A percentile compares a stretch with the other conserved stretches of the same genome.
These are phyloP conservation scores for Tachysurus fulvidraco DNA, from an alignment of 2,113 vertebrate species.

Conservation along the genomic window DNA sequence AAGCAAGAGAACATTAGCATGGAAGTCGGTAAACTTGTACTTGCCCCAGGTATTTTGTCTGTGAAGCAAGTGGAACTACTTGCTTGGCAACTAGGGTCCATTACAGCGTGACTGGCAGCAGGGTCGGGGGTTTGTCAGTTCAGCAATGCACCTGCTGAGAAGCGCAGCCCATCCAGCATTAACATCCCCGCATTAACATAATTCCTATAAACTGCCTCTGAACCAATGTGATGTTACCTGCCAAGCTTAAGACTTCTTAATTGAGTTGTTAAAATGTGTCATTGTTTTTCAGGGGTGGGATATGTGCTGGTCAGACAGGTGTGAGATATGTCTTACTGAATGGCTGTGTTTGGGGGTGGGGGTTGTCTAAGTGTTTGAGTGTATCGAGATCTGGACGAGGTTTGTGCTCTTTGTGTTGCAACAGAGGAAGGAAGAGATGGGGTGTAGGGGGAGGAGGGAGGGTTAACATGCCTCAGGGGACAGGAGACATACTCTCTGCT, in stretches of 20 bases:
- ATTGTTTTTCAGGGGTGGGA: slow-evolving; percentile 43
- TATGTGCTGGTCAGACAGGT: slow-evolving; percentile 28
- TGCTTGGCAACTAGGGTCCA: neutral
- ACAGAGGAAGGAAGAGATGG: neutral
- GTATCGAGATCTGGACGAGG: slow-evolving; percentile 16
- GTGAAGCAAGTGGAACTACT: slow-evolving; percentile 1
- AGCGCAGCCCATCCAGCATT: slow-evolving; percentile 72
- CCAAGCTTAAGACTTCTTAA: slow-evolving; percentile 84
- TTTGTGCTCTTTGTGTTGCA: slow-evolving; percentile 30
- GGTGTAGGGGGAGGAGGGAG: neutral
- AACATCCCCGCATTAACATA: slow-evolving; percentile 68
- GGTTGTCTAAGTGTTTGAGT: neutral
- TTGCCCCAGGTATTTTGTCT: neutral
- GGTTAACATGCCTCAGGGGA: slow-evolving; percentile 55
- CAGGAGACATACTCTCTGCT: slow-evolving; percentile 52
- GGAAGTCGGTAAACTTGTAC: neutral
- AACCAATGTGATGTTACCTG: slow-evolving; percentile 73
- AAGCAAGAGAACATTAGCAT: neutral
- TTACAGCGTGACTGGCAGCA: slow-evolving; percentile 48
- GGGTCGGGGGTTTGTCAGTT: slow-evolving; percentile 77
- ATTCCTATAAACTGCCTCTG: slow-evolving; percentile 80
- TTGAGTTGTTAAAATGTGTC: slow-evolving; percentile 82
- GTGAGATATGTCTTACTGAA: slow-evolving; percentile 20
- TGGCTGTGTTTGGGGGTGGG: neutral
- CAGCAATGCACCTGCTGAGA: slow-evolving; percentile 72